Evolutionary conservation across 1,140 invertebrate species (phyloP), one percentile per base, ranked within the genome.

Genomic region (Myzus persicae): DNA sequence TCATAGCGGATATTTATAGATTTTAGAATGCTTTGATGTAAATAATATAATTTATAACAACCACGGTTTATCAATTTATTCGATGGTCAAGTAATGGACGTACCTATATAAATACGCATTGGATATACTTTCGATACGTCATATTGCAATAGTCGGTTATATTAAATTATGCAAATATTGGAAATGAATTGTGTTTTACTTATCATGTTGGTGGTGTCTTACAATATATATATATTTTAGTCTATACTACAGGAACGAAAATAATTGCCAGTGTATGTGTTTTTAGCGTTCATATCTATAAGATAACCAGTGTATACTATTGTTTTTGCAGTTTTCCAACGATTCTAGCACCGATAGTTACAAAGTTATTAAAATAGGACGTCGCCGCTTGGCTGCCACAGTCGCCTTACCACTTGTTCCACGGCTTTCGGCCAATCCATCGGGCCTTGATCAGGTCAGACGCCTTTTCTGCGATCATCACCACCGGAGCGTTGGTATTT

Each of bases 391-490:
- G 59, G 59, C 59, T n/a, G 59, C 14, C 59, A 76, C 59, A 18
- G 59, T 76, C 82, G 40, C 40, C 91, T 94, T 93, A 94, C 94
- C 94, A 94, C 48, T 94, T 94, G 46, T 91, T 94, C 94, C 94
- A 94, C 8, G 93, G 44, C 51, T 93, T 90, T 82, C 94, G 94
- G 48, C 95, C 94, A 22, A 96, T 94, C 97, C 97, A 97, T 67
- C 96, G 95, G 93, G 96, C 96, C 94, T 97, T 97, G 94, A 98
- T 97, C 94, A 98, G 96, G 95, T 98, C 97, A 0, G 97, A 96
- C 2, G 96, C 97, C 94, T 97, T 96, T 94, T 98, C 98, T 0
- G 96, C 98, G 67, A 98, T 97, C 97, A 98, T 98, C 54, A 98
- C 97, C 38, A 96, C 96, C 0, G 98, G 97, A 9, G 97, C 97